Evolutionary conservation across 2,113 vertebrate genomes (phyloP).

Genomic region (Pachypanchax playfairii): DNA sequence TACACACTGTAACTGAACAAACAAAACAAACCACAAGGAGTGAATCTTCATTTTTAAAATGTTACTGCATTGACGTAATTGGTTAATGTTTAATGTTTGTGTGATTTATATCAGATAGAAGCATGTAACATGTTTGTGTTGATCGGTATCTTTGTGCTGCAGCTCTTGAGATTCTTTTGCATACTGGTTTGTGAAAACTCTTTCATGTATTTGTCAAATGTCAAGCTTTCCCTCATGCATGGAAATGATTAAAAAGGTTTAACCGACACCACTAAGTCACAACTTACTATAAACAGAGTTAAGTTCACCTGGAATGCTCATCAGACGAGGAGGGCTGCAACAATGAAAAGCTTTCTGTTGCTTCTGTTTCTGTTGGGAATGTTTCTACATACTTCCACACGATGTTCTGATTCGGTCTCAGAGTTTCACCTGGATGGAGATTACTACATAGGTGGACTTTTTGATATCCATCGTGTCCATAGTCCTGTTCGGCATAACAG

Average conservation of each 20-base stretch:
- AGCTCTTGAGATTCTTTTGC: slow-evolving; percentile 38
- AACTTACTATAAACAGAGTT: slow-evolving; percentile 11
- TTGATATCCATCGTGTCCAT: slow-evolving; percentile 48
- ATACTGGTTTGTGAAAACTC: slow-evolving; percentile 52
- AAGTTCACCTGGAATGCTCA: neutral
- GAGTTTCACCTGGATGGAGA: slow-evolving; percentile 71
- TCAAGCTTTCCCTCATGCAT: slow-evolving; percentile 20
- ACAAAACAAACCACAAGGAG: neutral
- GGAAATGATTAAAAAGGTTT: slow-evolving; percentile 34
- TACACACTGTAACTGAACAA: neutral
- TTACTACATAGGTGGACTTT: slow-evolving; percentile 71
- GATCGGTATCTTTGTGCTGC: neutral
- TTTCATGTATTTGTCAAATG: slow-evolving; percentile 2
- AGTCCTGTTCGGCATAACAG: neutral
- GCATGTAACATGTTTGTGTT: neutral
- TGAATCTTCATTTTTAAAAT: neutral
- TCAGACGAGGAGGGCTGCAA: slow-evolving; percentile 3
- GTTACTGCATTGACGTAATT: no score
- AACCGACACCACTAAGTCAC: slow-evolving; percentile 3
- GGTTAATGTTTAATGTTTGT: neutral
- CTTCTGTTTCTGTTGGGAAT: slow-evolving; percentile 25
- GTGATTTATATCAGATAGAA: neutral
- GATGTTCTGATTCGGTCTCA: slow-evolving; percentile 15
- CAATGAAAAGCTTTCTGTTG: slow-evolving; percentile 38
- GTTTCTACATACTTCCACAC: neutral